Percentiles rank a stretch among this genome's conserved stretches.
These are phyloP conservation scores for Tetramorium alpestre DNA, from an alignment of 1,140 invertebrate genomes.

Conservation along the genomic window DNA sequence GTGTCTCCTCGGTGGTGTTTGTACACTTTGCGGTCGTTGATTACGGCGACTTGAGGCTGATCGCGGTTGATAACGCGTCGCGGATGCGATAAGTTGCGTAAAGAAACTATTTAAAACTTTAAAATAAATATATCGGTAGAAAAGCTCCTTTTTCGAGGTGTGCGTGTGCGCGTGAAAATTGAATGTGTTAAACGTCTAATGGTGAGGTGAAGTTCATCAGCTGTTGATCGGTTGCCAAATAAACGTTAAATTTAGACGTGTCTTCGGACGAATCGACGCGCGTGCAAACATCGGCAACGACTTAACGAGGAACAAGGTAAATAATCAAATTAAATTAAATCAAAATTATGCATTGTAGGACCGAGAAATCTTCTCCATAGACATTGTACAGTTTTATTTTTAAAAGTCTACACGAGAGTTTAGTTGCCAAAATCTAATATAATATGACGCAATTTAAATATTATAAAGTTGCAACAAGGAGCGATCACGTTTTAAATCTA, in stretches of 20 bases:
- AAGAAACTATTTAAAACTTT: not conserved
- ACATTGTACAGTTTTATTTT: not conserved
- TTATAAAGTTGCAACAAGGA: not conserved
- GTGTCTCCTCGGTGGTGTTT: not conserved
- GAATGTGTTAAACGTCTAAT: not conserved
- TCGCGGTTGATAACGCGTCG: not conserved
- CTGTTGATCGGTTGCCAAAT: not conserved
- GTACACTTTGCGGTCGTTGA: not conserved
- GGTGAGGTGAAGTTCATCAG: not conserved
- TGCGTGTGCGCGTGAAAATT: not conserved
- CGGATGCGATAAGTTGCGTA: not conserved
- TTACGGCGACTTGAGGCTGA: not conserved
- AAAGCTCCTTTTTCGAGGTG: not conserved
- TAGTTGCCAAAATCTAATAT: not conserved
- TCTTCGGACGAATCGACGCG: not conserved
- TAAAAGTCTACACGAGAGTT: not conserved
- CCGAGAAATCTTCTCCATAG: not conserved
- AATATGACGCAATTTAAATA: not conserved
- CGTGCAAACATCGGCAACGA: not conserved
- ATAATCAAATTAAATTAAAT: not conserved
- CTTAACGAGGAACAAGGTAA: constrained; percentile 11
- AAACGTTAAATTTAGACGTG: not conserved
- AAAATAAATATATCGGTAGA: not conserved
- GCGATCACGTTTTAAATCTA: not conserved
- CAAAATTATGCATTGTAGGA: not conserved